Base-by-base conservation (phyloP, 2,888 invertebrate genomes). In the Clunio marinus region DNA sequence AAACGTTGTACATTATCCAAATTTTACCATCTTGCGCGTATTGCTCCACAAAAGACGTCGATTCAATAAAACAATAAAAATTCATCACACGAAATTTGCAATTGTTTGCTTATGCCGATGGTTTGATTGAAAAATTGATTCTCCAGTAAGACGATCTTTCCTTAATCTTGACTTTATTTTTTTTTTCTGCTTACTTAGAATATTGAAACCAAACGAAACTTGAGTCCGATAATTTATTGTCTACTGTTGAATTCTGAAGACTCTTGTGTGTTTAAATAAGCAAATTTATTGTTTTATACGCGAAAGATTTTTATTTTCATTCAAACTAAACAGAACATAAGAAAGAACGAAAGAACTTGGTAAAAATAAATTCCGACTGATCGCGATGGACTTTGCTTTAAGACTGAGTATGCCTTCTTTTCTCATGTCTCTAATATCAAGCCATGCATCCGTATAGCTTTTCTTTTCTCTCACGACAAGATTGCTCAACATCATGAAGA, bases 221-320 rank as follows among this genome's bases (percentile, higher is more conserved):
- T 22, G 2, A 41, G 20, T 24, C 37, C 37, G 62, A 62, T 62
- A 62, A 62, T 62, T 62, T 62, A 62, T 62, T 62, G 62, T 62
- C 62, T 37, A 62, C 37, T 35, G 37, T 62, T 62, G 57, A 27
- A 13, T 57, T 57, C 27, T 57, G 25, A 57, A 27, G 27, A 57
- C 57, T 57, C 57, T 27, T 27, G 57, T 7, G 10, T n/a, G 41
- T 41, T 41, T 41, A 41, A 41, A 41, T 41, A n/a, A 41, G 10
- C 41, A 10, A 41, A 5, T 41, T 10, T 41, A 2, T 41, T 51
- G 51, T 17, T 5, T 45, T 7, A 17, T 22, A 20, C 17, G 51
- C 51, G 22, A 51, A 20, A 20, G 4, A 32, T 32, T 32, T 32
- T 32, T 7, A 4, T 32, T 32, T 32, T 32, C 10, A 7, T 32